Conservation (phyloP, 37 sponge, comb jelly and placozoan species). For the Sycon ciliatum region DNA sequence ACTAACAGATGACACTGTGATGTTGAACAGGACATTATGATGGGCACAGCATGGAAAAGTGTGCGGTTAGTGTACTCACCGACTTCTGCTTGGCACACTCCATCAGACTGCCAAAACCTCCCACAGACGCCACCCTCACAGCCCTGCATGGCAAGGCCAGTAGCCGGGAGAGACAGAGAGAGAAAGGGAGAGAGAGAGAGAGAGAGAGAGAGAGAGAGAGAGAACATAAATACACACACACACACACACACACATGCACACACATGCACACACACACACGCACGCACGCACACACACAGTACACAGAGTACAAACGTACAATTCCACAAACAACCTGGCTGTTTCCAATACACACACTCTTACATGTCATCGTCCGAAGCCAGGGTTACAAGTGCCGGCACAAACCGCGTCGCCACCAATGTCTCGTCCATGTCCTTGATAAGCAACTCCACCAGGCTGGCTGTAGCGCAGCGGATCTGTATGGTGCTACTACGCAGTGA, state of each 20-base stretch:
- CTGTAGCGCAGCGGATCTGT: constrained; percentile 13
- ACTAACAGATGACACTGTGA: no score
- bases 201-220: not conserved
- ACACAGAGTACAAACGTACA: not conserved
- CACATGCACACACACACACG: no score
- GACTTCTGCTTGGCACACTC: constrained; percentile 43
- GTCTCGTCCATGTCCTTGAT: constrained; percentile 40
- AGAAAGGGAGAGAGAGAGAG: no score
- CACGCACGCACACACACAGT: no score
- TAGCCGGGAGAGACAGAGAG: no score
- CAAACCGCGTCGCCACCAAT: constrained; percentile 33
- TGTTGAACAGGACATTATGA: no score
- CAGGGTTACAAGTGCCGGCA: constrained; percentile 53
- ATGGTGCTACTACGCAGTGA: not conserved
- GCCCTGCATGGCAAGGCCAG: no score
- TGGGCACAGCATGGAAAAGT: no score
- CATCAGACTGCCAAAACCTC: constrained; percentile 58
- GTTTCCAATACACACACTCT: not conserved
- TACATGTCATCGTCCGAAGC: constrained; percentile 63
- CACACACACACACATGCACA: no score
- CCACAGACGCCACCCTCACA: constrained; percentile 52
- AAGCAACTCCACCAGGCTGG: constrained; percentile 29
- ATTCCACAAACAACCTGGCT: not conserved
- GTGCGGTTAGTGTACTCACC: no score
- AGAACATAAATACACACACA: not conserved